Evolutionary conservation across 2,113 vertebrate genomes (phyloP), one percentile per base, ranked within the genome.

Genomic region (Pygathrix nemaeus): DNA sequence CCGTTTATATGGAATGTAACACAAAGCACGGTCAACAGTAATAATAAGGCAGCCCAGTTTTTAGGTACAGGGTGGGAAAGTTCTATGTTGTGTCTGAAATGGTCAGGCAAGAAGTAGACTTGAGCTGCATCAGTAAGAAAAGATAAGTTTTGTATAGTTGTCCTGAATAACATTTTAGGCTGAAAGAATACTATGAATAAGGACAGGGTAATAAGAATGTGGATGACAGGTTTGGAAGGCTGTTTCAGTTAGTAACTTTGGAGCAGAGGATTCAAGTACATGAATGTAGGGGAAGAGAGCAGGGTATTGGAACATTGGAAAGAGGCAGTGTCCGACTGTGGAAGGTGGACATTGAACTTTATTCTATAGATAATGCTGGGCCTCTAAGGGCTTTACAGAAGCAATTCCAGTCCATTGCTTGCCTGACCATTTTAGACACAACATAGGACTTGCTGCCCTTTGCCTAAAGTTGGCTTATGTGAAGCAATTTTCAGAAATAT

Each of bases 401-500:
- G 5, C 25, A 43, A 57, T 55, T 35, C 48, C 66, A 85, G 27
- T 18, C 12, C 45, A 23, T 16, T n/a, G 6, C 55, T 90, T 80
- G 50, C 38, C 75, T 50, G 25, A 76, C 14, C 0, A 2, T 12
- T 84, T 78, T 43, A 72, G 25, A 50, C 4, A 38, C 80, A 84
- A 59, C 45, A 48, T 30, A 78, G 40, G 70, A 55, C 21, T 76
- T 61, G 11, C 40, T 57, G 25, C 18, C 35, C 35, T 84, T 23
- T 70, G 59, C 48, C 38, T 81, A 61, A 82, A 87, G 61, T 21
- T 84, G 75, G 61, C 17, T 89, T 76, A 55, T 27, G 6, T 73
- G 23, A 96, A 90, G 79, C 3, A 76, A 6, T 61, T 73, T 96
- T 94, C 73, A 61, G 23, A 27, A 85, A 82, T 81, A 93, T 75